phyloP scores from a whole-genome alignment of 2,888 invertebrate genomes.

The Tetanocera ferruginea region DNA sequence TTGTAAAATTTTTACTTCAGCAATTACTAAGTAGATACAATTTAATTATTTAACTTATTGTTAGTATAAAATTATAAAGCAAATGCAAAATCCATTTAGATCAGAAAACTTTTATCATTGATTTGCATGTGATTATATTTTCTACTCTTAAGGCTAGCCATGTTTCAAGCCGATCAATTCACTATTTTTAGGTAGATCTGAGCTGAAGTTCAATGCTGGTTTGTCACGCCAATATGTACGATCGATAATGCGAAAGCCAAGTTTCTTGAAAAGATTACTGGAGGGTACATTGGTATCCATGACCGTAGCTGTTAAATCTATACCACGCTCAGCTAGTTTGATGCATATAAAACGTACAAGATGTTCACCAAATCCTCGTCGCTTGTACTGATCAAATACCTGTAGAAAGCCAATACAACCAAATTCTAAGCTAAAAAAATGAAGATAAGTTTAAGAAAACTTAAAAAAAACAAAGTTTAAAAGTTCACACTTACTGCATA shows the following conservation, averaged over 20 bases:
- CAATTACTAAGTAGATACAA: too few species aligned
- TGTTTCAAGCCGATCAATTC: too few species aligned
- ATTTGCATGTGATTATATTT: too few species aligned
- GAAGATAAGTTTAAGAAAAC: neutral
- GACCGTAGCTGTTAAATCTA: slow-evolving; percentile 48
- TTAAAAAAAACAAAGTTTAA: neutral
- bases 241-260: slow-evolving; percentile 48
- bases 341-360: slow-evolving; percentile 43
- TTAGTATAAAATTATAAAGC: too few species aligned
- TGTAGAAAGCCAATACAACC: slow-evolving; percentile 48
- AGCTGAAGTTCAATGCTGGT: neutral
- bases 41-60: too few species aligned
- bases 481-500: slow-evolving; percentile 40
- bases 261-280: slow-evolving; percentile 46
- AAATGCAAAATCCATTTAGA: too few species aligned
- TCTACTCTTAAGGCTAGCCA: too few species aligned
- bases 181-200: too few species aligned
- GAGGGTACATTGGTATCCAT: slow-evolving; percentile 46
- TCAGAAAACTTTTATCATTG: too few species aligned
- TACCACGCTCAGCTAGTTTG: slow-evolving; percentile 38
- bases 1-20: too few species aligned
- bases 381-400: slow-evolving; percentile 42
- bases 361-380: slow-evolving; percentile 47
- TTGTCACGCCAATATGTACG: slow-evolving; percentile 42
- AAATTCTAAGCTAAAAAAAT: slow-evolving; percentile 31